Evolutionary conservation across 2,888 invertebrate genomes (phyloP).

Genomic region (Catocala sponsa): DNA sequence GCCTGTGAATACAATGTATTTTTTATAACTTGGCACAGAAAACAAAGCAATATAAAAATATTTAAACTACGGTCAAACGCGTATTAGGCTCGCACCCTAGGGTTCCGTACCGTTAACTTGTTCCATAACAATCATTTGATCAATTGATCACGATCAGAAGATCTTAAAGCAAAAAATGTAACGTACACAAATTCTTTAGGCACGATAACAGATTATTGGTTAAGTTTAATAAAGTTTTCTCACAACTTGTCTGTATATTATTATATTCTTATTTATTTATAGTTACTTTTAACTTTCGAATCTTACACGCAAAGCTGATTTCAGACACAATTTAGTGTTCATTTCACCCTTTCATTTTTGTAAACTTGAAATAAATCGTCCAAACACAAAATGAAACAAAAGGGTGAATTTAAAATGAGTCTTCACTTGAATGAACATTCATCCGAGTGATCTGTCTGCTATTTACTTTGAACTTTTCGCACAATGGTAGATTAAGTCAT

Average conservation of each 20-base stretch:
- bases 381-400: background rate
- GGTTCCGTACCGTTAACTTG: constrained; percentile 18
- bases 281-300: too few species aligned
- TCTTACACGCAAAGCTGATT: too few species aligned
- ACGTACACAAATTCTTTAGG: background rate
- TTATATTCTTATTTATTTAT: too few species aligned
- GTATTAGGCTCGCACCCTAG: constrained; percentile 16
- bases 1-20: background rate
- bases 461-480: too few species aligned
- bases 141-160: constrained; percentile 21
- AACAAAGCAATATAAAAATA: constrained; percentile 7
- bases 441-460: too few species aligned
- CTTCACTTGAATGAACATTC: background rate
- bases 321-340: too few species aligned
- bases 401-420: constrained; percentile 13
- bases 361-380: too few species aligned
- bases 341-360: too few species aligned
- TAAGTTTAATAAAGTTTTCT: background rate
- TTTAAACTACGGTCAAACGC: constrained; percentile 7
- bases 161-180: constrained; percentile 20
- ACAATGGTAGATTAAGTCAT: too few species aligned
- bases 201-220: background rate
- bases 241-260: too few species aligned
- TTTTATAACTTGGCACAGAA: background rate
- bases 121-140: constrained; percentile 11